Percentiles rank a stretch among this genome's conserved stretches.
Conservation (phyloP, 2,113 vertebrate species). For the Silurus asotus region DNA sequence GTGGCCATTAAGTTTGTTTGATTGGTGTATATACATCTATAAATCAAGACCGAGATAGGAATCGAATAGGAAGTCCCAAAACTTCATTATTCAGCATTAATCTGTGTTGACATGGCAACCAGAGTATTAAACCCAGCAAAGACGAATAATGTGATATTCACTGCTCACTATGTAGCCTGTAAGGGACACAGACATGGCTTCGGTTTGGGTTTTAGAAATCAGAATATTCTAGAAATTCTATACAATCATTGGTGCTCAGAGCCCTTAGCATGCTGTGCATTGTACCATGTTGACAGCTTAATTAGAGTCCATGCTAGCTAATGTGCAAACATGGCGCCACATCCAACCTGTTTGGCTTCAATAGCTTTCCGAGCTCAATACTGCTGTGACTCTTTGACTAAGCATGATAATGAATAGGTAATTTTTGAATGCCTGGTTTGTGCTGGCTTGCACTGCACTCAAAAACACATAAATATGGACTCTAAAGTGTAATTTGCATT, state of each 20-base stretch:
- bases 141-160: slow-evolving; percentile 21
- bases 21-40: background rate
- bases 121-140: slow-evolving; percentile 19
- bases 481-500: slow-evolving; percentile 22
- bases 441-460: background rate
- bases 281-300: slow-evolving; percentile 33
- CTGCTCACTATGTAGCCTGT: background rate
- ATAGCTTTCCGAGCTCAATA: slow-evolving; percentile 19
- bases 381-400: background rate
- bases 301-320: slow-evolving; percentile 57
- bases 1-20: no score
- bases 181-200: no score
- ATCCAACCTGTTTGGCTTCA: slow-evolving; percentile 15
- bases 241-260: background rate
- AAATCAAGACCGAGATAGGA: background rate
- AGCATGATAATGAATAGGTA: slow-evolving; percentile 17
- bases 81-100: slow-evolving; percentile 12
- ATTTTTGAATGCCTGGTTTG: slow-evolving; percentile 6
- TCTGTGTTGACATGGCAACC: slow-evolving; percentile 38
- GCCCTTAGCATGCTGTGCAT: background rate
- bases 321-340: background rate
- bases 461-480: slow-evolving; percentile 13
- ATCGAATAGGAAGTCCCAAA: background rate
- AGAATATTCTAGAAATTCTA: background rate
- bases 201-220: background rate